Conservation (phyloP, 2,113 vertebrate species). For the Gobius niger region DNA sequence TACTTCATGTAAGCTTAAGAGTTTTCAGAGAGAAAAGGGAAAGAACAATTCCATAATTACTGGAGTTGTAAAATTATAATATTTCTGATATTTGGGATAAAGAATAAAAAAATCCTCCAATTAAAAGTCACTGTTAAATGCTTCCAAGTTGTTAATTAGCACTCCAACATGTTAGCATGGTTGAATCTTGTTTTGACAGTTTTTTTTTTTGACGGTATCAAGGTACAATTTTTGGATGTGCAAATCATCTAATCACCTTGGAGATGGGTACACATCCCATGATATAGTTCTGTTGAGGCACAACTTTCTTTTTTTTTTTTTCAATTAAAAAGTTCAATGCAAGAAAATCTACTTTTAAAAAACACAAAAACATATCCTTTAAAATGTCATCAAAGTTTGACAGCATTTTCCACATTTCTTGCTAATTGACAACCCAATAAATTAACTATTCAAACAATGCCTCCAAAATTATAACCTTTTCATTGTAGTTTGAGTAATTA, state of each 20-base stretch:
- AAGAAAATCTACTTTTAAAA: neutral
- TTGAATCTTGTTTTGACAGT: conserved; percentile 2
- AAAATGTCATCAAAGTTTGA: neutral
- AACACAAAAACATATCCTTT: neutral
- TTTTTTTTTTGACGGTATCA: neutral
- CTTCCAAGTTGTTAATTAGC: neutral
- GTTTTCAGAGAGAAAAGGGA: neutral
- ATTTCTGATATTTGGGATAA: neutral
- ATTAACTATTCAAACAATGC: neutral
- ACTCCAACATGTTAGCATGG: neutral
- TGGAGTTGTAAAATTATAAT: neutral
- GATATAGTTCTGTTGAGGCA: too few species aligned
- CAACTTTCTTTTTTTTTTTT: too few species aligned
- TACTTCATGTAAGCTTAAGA: neutral
- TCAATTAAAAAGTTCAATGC: neutral
- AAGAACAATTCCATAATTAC: neutral
- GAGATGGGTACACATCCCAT: neutral
- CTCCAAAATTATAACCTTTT: neutral
- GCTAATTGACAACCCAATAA: neutral
- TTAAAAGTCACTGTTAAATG: neutral
- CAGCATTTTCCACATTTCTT: neutral
- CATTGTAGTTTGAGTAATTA: conserved; percentile 1
- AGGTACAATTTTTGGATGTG: neutral
- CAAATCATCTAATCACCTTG: neutral
- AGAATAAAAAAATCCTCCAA: neutral